A percentile compares a stretch with the other conserved stretches of the same genome.
Evolutionary conservation across 2,797 vertebrate genomes (phyloP).

Genomic region (Xerus rutilus): DNA sequence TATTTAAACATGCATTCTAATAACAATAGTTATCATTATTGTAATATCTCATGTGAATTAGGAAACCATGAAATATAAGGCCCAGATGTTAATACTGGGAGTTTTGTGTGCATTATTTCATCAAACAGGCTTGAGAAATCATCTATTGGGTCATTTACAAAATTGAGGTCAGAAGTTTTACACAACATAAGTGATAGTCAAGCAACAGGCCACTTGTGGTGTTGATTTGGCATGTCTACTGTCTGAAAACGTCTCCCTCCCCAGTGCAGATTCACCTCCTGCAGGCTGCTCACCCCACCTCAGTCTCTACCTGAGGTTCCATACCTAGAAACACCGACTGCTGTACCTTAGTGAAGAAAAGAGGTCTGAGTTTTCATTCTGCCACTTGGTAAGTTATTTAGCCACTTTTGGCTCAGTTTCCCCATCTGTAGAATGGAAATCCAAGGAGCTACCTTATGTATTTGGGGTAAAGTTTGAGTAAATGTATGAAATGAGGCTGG

Average conservation of each 20-base stretch:
- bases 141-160: not conserved
- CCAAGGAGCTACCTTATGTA: too few species aligned
- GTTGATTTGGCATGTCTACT: not conserved
- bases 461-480: not conserved
- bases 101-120: not conserved
- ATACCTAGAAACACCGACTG: not conserved
- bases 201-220: not conserved
- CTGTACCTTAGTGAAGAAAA: not conserved
- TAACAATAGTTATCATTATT: not conserved
- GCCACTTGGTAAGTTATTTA: not conserved
- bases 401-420: too few species aligned
- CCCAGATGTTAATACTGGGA: not conserved
- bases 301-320: not conserved
- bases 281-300: not conserved
- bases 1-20: constrained; percentile 29
- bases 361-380: not conserved
- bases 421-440: too few species aligned
- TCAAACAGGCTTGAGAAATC: not conserved
- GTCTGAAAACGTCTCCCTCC: not conserved
- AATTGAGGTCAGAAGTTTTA: not conserved
- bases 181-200: not conserved
- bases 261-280: not conserved
- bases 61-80: not conserved
- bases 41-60: not conserved
- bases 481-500: not conserved